phyloP scores from a whole-genome alignment of 2,113 vertebrate genomes.

The Procavia capensis region DNA sequence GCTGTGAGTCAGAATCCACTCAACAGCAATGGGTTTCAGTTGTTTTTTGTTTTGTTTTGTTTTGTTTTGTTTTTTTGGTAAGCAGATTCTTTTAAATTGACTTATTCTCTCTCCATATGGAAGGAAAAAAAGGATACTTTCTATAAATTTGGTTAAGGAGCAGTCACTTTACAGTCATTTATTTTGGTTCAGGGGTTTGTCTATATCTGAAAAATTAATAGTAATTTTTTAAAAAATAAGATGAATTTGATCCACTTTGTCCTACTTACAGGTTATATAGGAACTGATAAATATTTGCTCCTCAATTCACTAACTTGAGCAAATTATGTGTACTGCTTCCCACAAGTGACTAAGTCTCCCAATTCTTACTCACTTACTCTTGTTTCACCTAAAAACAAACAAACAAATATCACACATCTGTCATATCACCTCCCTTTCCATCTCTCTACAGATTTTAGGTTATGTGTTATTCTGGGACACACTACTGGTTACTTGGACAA shows the following conservation, averaged over 20 bases:
- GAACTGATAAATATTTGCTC: constrained; percentile 27
- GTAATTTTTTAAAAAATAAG: neutral
- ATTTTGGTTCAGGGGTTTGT: neutral
- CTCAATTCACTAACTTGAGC: neutral
- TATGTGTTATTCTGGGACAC: neutral
- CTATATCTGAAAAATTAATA: neutral
- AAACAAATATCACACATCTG: no score
- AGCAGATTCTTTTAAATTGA: neutral
- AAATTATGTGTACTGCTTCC: constrained; percentile 10
- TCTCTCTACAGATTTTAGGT: neutral
- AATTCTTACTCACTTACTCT: neutral
- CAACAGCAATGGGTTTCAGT: no score
- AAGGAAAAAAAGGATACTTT: neutral
- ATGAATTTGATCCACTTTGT: constrained; percentile 18
- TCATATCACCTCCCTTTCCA: neutral
- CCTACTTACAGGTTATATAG: neutral
- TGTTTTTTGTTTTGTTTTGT: no score
- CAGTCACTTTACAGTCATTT: neutral
- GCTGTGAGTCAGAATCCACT: no score
- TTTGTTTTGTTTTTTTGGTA: no score
- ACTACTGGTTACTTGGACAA: neutral
- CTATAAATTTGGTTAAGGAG: neutral
- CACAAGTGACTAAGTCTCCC: neutral
- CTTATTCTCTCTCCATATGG: neutral
- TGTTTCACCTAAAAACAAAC: constrained; percentile 53